Evolutionary conservation across 1,140 invertebrate genomes (phyloP), one percentile per base, ranked within the genome.

Genomic region (Drosophila insularis): DNA sequence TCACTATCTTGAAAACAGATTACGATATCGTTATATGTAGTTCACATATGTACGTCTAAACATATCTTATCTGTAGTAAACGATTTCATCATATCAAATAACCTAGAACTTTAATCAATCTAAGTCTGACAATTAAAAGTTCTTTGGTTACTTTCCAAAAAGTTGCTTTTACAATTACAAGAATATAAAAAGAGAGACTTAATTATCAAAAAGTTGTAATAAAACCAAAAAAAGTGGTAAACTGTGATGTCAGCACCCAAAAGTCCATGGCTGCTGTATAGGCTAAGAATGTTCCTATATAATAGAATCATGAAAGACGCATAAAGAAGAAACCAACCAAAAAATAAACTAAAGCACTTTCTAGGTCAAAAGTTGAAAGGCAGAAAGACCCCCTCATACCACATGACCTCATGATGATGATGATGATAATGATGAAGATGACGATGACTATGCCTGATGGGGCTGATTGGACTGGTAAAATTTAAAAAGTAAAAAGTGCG

Each of bases 311-410:
- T 68, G 63, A 66, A 75, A 79, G 74, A 81, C 63, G 71, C 78
- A 62, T 32, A 27, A 68, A 53, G 40, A 31, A 21, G 43, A 14
- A 17, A 5, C 13, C 4, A 43, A 43, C 5, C 13, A 43, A 46
- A 2, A 46, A 46, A 46, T 56, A 76, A 82, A 80, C 79, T 86
- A 65, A 86, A 82, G 17, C 82, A 81, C 82, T 86, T 86, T 86
- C 84, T 86, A 79, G 82, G 82, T 87, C 84, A 86, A 86, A 86
- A 86, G 82, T 86, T 86, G 72, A 86, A 77, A 86, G 69, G 82
- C 66, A 71, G 56, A 75, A 65, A 63, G 71, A 19, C 43, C n/a
- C 31, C 14, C 35, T 35, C 65, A 46, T 17, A 50, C 43, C 43
- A 50, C 43, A 50, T 50, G 43, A 50, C 43, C 43, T 37, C 56